These are phyloP conservation scores for Smittia aterrima DNA, from an alignment of 2,888 invertebrate genomes.

Conservation along the genomic window DNA sequence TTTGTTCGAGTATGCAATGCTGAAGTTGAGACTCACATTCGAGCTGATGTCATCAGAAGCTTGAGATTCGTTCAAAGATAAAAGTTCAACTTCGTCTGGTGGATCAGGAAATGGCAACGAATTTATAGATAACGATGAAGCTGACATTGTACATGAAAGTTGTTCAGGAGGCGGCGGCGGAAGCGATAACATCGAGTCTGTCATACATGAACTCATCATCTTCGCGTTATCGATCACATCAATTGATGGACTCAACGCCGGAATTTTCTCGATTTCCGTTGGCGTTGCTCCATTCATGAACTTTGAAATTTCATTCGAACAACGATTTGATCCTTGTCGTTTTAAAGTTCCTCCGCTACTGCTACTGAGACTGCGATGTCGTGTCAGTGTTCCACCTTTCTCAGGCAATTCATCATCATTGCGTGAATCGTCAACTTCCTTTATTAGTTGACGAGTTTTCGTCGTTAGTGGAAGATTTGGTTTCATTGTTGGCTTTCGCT, in stretches of 20 bases:
- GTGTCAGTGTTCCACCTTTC: constrained; percentile 62
- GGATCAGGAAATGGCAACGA: constrained; percentile 78
- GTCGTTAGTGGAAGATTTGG: constrained; percentile 87
- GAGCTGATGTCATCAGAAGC: constrained; percentile 53
- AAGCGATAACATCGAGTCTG: constrained; percentile 60
- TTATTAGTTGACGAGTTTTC: constrained; percentile 78
- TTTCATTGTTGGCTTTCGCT: constrained; percentile 88
- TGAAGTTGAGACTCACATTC: constrained; percentile 43
- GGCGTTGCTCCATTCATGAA: constrained; percentile 52
- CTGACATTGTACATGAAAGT: constrained; percentile 43
- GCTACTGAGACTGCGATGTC: constrained; percentile 53
- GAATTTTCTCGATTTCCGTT: background rate
- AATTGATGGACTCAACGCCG: background rate
- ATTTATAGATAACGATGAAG: constrained; percentile 72
- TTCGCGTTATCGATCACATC: constrained; percentile 5
- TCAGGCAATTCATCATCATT: constrained; percentile 57
- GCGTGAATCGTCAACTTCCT: constrained; percentile 74
- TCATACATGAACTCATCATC: constrained; percentile 48
- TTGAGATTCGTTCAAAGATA: constrained; percentile 68
- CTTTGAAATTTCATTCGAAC: constrained; percentile 50
- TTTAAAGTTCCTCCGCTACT: constrained; percentile 54
- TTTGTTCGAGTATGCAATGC: constrained; percentile 43
- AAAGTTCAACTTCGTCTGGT: constrained; percentile 54
- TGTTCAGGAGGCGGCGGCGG: constrained; percentile 70
- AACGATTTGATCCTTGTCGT: constrained; percentile 49